Percentiles rank a stretch among this genome's conserved stretches.
Evolutionary conservation across 2,888 invertebrate species (phyloP).

Genomic region (Athalia circularis): DNA sequence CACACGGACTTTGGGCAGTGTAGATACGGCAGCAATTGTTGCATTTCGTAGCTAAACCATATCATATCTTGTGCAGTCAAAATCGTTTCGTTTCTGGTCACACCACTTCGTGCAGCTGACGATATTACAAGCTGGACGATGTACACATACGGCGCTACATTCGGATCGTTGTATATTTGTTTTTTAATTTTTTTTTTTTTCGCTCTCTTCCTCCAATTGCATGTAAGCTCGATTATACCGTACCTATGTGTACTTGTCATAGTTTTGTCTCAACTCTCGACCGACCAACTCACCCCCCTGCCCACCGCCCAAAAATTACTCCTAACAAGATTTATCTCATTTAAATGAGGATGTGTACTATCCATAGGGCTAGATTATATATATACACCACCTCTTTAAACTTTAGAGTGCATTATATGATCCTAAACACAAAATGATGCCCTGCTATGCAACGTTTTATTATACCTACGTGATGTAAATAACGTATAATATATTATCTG

Average conservation of each 20-base stretch:
- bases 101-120: conserved; percentile 7
- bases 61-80: background rate
- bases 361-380: conserved; percentile 58
- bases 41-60: conserved; percentile 8
- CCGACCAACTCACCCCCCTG: conserved; percentile 48
- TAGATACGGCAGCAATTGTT: background rate
- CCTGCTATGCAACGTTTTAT: background rate
- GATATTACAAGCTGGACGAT: background rate
- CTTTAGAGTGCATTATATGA: conserved; percentile 3
- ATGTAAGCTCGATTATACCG: background rate
- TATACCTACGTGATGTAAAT: too few species aligned
- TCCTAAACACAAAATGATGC: background rate
- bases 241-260: conserved; percentile 47
- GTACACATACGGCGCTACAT: conserved; percentile 38
- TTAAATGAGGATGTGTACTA: conserved; percentile 70
- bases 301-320: conserved; percentile 66
- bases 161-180: conserved; percentile 41
- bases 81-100: too few species aligned
- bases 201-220: conserved; percentile 30
- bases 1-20: conserved; percentile 19
- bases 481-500: too few species aligned
- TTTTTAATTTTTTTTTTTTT: conserved; percentile 33
- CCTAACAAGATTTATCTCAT: conserved; percentile 71
- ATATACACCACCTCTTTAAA: background rate
- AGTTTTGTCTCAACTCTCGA: conserved; percentile 44